Conservation (phyloP, 2,888 invertebrate genomes). For the Heteromyza rotundicornis region DNA sequence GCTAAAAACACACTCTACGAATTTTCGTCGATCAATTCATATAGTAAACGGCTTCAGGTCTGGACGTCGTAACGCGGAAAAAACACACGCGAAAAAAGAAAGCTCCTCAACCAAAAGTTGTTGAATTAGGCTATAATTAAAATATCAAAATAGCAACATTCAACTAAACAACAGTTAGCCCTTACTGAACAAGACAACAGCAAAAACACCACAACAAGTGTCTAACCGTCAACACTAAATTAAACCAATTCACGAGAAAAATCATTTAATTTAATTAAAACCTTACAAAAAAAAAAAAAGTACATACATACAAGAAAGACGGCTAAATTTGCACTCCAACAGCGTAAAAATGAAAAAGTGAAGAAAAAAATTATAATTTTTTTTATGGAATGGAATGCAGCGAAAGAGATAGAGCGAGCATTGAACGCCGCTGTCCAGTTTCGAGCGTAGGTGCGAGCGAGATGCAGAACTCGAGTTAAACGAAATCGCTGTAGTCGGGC, state of each 20-base stretch:
- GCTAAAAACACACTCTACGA: not conserved
- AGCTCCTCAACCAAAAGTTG: not conserved
- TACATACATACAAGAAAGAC: constrained; percentile 17
- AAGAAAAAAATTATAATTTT: constrained; percentile 24
- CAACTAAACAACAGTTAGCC: too few species aligned
- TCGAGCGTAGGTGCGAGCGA: constrained; percentile 27
- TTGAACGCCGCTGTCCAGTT: constrained; percentile 31
- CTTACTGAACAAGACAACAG: too few species aligned
- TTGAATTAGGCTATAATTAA: not conserved
- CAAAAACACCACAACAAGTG: too few species aligned
- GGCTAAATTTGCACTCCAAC: constrained; percentile 17
- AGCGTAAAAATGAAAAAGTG: constrained; percentile 19
- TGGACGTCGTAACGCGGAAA: not conserved
- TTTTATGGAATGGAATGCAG: constrained; percentile 59
- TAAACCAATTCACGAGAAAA: not conserved
- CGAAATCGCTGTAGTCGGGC: constrained; percentile 2
- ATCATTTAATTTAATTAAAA: not conserved
- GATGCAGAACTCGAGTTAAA: constrained; percentile 21
- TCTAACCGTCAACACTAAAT: too few species aligned
- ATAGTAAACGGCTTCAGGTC: not conserved
- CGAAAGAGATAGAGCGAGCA: constrained; percentile 40
- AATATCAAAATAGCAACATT: too few species aligned
- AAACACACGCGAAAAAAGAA: not conserved
- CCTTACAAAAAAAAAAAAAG: not conserved
- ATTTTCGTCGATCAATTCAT: not conserved